A percentile compares a stretch with the other conserved stretches of the same genome.
These are phyloP conservation scores for Margarornis squamiger DNA, from an alignment of 2,797 vertebrate species.

Conservation along the genomic window DNA sequence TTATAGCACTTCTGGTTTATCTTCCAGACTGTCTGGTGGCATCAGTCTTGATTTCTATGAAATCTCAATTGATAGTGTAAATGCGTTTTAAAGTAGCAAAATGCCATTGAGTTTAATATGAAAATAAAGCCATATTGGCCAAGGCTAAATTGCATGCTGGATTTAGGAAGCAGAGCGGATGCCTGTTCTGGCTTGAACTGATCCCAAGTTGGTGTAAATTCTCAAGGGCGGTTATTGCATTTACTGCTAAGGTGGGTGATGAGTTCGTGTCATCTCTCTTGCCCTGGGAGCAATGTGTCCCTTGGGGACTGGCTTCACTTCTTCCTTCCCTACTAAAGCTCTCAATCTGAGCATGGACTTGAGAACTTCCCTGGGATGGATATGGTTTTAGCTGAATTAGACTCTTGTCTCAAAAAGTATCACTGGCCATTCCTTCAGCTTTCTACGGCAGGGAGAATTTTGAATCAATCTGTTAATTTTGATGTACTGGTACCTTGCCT, in stretches of 20 bases:
- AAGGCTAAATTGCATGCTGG: not conserved
- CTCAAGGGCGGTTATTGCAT: not conserved
- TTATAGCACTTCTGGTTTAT: conserved; percentile 4
- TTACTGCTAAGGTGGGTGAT: not conserved
- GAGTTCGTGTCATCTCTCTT: not conserved
- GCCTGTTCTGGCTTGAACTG: not conserved
- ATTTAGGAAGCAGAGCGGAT: not conserved
- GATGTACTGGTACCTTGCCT: not conserved
- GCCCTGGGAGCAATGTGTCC: not conserved
- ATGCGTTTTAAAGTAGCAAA: not conserved
- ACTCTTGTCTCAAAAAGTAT: not conserved
- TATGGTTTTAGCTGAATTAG: not conserved
- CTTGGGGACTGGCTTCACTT: not conserved
- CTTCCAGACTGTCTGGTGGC: not conserved
- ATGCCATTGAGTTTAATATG: not conserved
- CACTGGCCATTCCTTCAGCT: not conserved
- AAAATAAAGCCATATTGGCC: not conserved
- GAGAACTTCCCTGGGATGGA: not conserved
- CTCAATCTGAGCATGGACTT: not conserved
- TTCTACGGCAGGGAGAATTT: not conserved
- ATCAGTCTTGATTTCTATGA: not conserved
- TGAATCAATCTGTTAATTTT: not conserved
- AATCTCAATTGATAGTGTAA: not conserved
- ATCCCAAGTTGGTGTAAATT: conserved; percentile 6
- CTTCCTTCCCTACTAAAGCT: not conserved